A percentile compares a stretch with the other conserved stretches of the same genome.
Evolutionary conservation across 2,113 vertebrate genomes (phyloP).

Genomic region (Anarrhichthys ocellatus): DNA sequence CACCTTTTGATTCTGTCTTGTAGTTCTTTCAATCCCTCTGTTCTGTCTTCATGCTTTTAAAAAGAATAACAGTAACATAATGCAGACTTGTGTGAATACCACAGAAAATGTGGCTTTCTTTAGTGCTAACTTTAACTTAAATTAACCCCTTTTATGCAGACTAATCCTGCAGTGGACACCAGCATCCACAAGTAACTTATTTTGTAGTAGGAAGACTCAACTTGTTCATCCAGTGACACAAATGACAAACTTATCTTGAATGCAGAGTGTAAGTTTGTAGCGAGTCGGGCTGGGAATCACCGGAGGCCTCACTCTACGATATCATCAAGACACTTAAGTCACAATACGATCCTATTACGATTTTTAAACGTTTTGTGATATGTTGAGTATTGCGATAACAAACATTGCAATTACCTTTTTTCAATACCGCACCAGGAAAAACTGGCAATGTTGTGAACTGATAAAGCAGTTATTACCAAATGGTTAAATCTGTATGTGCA

Average conservation of each 20-base stretch:
- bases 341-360: background rate
- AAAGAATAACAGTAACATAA: background rate
- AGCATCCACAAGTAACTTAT: background rate
- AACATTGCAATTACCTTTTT: background rate
- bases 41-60: slow-evolving; percentile 40
- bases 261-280: background rate
- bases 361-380: background rate
- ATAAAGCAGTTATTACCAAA: too few species aligned
- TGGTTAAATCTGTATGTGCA: too few species aligned
- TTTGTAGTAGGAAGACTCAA: background rate
- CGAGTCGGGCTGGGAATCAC: background rate
- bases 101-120: slow-evolving; percentile 20
- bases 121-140: slow-evolving; percentile 27
- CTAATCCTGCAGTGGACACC: slow-evolving; percentile 23
- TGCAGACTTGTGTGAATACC: slow-evolving; percentile 5
- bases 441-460: too few species aligned
- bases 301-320: background rate
- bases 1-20: slow-evolving; percentile 14
- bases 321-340: background rate
- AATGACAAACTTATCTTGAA: background rate
- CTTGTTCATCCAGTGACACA: background rate
- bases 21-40: slow-evolving; percentile 19
- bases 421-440: too few species aligned
- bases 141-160: slow-evolving; percentile 47
- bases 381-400: background rate